Evolutionary conservation across 1,140 invertebrate genomes (phyloP), one percentile per base, ranked within the genome.

Genomic region (Anastrepha obliqua): DNA sequence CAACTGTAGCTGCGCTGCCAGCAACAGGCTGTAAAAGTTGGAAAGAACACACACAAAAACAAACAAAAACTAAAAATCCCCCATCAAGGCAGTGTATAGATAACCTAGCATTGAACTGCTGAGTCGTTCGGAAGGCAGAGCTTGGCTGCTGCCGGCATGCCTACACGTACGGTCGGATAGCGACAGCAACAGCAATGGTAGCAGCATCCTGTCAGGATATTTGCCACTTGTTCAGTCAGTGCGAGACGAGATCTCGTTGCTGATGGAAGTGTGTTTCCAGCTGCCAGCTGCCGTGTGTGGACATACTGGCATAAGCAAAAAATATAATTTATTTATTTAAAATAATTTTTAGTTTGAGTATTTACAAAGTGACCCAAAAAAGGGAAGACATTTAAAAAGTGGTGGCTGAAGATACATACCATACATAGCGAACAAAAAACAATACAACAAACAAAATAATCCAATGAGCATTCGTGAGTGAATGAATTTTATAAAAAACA

Each of bases 211-310:
- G 62, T 9, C 88, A 89, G 85, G 81, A 89, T 51, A 87, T 47
- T 60, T 67, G 58, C 67, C 85, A 89, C 60, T 81, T 42, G 60
- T 81, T 64, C 44, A 89, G 91, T 92, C 91, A 93, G 92, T 93
- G 91, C 92, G 91, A 93, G 92, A 92, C 91, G 91, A 92, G 91
- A 91, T 93, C 92, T 93, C 92, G 92, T 93, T 90, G 92, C 91
- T 92, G 92, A 92, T 92, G 92, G 92, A 92, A 91, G 91, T 93
- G 90, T 89, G 88, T 90, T 90, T 92, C 89, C 90, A 92, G 20
- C 86, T 88, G 65, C 59, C 70, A 87, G 86, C 85, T 62, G 85
- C 85, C 58, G 85, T 65, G 58, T 65, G 29, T 86, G 58, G 15
- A 86, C 17, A 47, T 44, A 86, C 62, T 86, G 85, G 58, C 59